These are phyloP conservation scores for Catocala sponsa DNA, from an alignment of 2,888 invertebrate species.

Conservation along the genomic window DNA sequence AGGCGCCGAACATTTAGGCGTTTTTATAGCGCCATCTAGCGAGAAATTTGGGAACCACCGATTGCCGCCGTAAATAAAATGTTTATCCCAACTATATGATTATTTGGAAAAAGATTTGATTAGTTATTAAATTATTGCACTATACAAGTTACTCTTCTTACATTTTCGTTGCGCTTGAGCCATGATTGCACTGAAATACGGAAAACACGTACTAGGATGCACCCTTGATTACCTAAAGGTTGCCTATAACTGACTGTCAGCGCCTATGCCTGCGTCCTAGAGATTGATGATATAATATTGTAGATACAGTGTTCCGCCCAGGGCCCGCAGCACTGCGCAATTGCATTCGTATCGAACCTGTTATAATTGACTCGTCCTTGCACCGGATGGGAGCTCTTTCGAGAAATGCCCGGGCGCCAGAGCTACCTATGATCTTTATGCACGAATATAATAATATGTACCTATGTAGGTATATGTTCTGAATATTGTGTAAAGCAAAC, in stretches of 20 bases:
- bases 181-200: neutral
- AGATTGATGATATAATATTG: constrained; percentile 5
- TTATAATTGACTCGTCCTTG: constrained; percentile 1
- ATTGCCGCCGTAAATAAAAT: neutral
- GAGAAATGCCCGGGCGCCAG: too few relatives aligned
- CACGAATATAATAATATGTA: too few relatives aligned
- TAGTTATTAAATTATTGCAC: too few relatives aligned
- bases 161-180: too few relatives aligned
- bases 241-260: constrained; percentile 3
- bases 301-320: constrained; percentile 6
- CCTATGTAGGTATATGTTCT: too few relatives aligned
- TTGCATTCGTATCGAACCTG: constrained; percentile 15
- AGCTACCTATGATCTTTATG: too few relatives aligned
- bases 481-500: too few relatives aligned
- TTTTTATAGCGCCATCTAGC: neutral
- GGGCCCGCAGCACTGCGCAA: constrained; percentile 7
- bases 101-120: neutral
- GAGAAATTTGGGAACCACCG: neutral
- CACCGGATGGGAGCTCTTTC: neutral
- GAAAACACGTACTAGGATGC: neutral
- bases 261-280: constrained; percentile 1
- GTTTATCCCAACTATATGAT: neutral
- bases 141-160: too few relatives aligned
- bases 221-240: neutral
- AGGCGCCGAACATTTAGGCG: too few relatives aligned